Conservation (phyloP, 2,113 vertebrate genomes). For the Falco punctatus region DNA sequence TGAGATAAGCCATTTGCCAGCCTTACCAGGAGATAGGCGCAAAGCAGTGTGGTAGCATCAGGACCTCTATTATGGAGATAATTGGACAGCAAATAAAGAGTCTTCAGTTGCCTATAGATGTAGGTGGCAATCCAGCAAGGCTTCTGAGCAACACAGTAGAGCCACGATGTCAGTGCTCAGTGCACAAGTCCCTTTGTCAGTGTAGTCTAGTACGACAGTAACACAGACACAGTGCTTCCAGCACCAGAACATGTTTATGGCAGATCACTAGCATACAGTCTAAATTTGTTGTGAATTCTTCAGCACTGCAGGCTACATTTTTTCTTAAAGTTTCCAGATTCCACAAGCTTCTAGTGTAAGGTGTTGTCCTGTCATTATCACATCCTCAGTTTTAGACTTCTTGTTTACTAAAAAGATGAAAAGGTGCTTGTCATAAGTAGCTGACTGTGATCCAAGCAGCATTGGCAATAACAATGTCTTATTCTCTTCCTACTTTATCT, state of each 20-base stretch:
- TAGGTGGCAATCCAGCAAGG: not conserved
- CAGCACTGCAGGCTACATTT: not conserved
- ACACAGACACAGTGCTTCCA: not conserved
- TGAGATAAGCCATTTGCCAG: constrained; percentile 5
- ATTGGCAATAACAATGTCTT: not conserved
- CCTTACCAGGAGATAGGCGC: not conserved
- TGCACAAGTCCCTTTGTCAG: not conserved
- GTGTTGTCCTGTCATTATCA: not conserved
- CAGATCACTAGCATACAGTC: not conserved
- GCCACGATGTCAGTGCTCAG: rapidly evolving
- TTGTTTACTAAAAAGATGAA: not conserved
- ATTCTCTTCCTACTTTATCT: not conserved
- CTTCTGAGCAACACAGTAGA: not conserved
- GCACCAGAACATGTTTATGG: not conserved
- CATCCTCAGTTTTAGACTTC: not conserved
- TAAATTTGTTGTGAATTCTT: not conserved
- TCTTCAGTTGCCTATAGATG: not conserved
- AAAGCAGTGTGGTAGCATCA: not conserved
- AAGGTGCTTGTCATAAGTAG: not conserved
- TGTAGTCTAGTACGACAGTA: not conserved
- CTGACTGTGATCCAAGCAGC: not conserved
- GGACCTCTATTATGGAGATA: not conserved
- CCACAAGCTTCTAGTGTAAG: not conserved
- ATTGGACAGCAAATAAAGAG: not conserved
- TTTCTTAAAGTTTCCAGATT: not conserved